Evolutionary conservation across 2,797 vertebrate species (phyloP), one percentile per base, ranked within the genome.

Genomic region (Onychomys torridus): DNA sequence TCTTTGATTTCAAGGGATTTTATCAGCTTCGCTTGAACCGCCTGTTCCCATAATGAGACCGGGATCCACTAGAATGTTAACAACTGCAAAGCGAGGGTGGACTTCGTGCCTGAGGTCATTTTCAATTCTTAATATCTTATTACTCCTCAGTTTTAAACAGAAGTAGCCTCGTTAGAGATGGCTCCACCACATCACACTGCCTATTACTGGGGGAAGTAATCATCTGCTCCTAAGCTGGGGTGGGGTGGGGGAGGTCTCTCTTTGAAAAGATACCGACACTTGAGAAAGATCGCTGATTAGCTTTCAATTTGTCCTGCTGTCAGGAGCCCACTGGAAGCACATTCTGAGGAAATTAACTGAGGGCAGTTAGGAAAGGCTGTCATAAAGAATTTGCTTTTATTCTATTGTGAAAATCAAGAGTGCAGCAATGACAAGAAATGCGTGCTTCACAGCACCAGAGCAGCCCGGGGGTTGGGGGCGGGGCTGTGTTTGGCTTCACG

Each of bases 341-440:
- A 95, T 81, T 89, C 78, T 87, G 84, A 97, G 93, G 97, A 92
- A 40, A 55, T 95, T 97, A 98, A 98, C 61, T 40, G 95, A 97
- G 43, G 95, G 3, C 25, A 78, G 40, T 61, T 95, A 77, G 27
- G 93, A 89, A 97, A 96, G 95, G 83, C 34, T 57, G 59, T 94
- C 40, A 87, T 88, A 69, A 94, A 17, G 19, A 96, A 97, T 96
- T 96, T 34, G 0, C 40, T 97, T 97, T 96, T 91, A n/a, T 81
- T 94, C 69, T 97, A n/a, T 94, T 87, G 92, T 61, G 95, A 96
- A 93, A 17, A 96, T 92, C 65, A 29, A 91, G 93, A 97, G 79
- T 92, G 87, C n/a, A 87, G n/a, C 75, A 46, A 97, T 83, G 98
- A 98, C 98, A 97, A 97, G 76, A 97, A 93, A 94, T 49, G 94